Evolutionary conservation across 1,140 invertebrate species (phyloP).

Genomic region (Cyclina sinensis): DNA sequence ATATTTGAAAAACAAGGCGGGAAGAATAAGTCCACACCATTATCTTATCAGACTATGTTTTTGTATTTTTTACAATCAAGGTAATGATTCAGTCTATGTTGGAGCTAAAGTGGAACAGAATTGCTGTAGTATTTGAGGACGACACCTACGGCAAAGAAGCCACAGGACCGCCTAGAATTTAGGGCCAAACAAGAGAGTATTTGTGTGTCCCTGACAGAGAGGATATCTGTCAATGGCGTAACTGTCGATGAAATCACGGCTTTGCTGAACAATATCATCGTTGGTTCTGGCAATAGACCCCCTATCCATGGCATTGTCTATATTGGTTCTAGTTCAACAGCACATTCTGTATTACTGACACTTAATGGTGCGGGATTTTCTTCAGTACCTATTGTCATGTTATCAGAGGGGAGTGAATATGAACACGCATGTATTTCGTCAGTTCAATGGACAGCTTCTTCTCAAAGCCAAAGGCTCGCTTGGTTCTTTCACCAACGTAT

Average conservation of each 20-base stretch:
- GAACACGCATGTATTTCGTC: conserved; percentile 15
- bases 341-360: conserved; percentile 14
- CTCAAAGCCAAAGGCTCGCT: conserved; percentile 33
- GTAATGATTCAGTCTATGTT: conserved; percentile 55
- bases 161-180: background rate
- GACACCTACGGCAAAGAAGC: conserved; percentile 53
- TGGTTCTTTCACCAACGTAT: background rate
- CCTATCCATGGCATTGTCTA: conserved; percentile 48
- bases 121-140: conserved; percentile 67
- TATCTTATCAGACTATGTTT: too few species aligned
- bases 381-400: conserved; percentile 20
- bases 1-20: too few species aligned
- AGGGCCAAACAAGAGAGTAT: conserved; percentile 18
- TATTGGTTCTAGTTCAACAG: background rate
- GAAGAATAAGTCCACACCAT: too few species aligned
- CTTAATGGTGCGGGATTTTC: background rate
- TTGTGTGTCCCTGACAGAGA: conserved; percentile 12
- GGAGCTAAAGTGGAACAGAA: conserved; percentile 66
- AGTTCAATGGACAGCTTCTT: background rate
- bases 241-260: background rate
- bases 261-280: background rate
- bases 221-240: conserved; percentile 1
- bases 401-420: conserved; percentile 53
- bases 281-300: background rate
- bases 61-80: conserved; percentile 67